Evolutionary conservation across 2,888 invertebrate genomes (phyloP).

Genomic region (Kuschelorhynchus macadamiae): DNA sequence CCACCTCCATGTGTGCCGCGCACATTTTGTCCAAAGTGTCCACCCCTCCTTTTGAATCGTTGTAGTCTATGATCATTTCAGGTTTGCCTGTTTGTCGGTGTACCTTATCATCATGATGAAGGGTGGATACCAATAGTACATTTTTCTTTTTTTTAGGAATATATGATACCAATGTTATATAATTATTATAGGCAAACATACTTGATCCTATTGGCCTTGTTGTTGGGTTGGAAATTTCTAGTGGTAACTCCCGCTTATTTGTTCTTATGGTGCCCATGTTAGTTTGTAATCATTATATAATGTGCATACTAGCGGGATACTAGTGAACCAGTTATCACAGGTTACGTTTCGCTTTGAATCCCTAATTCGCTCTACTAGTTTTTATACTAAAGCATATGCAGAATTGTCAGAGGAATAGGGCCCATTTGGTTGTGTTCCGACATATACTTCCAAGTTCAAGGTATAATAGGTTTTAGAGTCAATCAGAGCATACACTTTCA

Average conservation of each 20-base stretch:
- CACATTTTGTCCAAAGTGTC: conserved; percentile 35
- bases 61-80: conserved; percentile 50
- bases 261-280: not conserved
- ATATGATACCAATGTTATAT: conserved; percentile 47
- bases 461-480: conserved; percentile 53
- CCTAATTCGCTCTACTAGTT: conserved; percentile 45
- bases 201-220: not conserved
- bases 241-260: not conserved
- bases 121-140: conserved; percentile 57
- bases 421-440: conserved; percentile 52
- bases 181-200: not conserved
- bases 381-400: conserved; percentile 42
- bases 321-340: conserved; percentile 26
- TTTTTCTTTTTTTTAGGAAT: conserved; percentile 57
- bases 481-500: conserved; percentile 53
- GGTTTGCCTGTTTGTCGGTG: conserved; percentile 48
- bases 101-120: conserved; percentile 58
- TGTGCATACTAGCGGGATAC: conserved; percentile 25
- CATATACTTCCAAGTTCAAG: conserved; percentile 52
- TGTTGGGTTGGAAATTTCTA: conserved; percentile 10
- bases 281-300: not conserved
- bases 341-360: conserved; percentile 40
- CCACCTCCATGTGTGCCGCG: conserved; percentile 1
- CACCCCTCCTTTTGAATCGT: conserved; percentile 46
- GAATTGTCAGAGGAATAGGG: conserved; percentile 49